A percentile compares a stretch with the other conserved stretches of the same genome.
These are phyloP conservation scores for Macroramphosus scolopax DNA, from an alignment of 2,797 vertebrate species.

Conservation along the genomic window DNA sequence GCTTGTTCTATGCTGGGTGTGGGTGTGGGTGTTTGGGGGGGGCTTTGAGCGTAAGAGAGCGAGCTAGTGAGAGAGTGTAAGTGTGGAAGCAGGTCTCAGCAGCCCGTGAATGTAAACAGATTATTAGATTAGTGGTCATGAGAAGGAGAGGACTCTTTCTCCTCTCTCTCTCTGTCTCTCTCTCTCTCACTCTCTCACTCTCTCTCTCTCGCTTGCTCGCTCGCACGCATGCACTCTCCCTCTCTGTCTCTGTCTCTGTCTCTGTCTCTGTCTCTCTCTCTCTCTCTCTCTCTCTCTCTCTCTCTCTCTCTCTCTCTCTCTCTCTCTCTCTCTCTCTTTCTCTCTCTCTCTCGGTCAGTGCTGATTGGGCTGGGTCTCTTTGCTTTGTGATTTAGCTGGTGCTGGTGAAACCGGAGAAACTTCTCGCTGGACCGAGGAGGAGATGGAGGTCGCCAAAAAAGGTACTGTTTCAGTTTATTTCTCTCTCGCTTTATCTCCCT, in stretches of 20 bases:
- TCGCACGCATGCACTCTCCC: too few relatives aligned
- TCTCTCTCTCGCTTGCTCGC: conserved; percentile 7
- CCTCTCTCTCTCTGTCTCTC: conserved; percentile 54
- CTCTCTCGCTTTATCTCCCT: conserved; percentile 5
- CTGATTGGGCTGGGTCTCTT: conserved; percentile 67
- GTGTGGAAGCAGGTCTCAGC: conserved; percentile 69
- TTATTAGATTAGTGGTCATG: conserved; percentile 74
- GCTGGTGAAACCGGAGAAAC: conserved; percentile 93
- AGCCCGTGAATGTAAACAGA: conserved; percentile 79
- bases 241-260: conserved; percentile 1
- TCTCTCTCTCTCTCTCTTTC: conserved; percentile 18
- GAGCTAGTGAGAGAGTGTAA: conserved; percentile 53
- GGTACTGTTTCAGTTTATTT: conserved; percentile 75
- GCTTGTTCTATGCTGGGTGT: conserved; percentile 44
- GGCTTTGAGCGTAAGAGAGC: conserved; percentile 39
- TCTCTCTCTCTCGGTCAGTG: conserved; percentile 48
- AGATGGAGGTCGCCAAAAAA: conserved; percentile 99
- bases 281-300: conserved; percentile 20
- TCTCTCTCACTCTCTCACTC: conserved; percentile 7
- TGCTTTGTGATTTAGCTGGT: conserved; percentile 81
- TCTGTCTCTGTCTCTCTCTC: conserved; percentile 9
- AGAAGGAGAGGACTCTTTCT: conserved; percentile 63
- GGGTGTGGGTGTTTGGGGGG: conserved; percentile 33
- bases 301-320: conserved; percentile 3
- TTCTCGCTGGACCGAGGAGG: conserved; percentile 99